A percentile compares a stretch with the other conserved stretches of the same genome.
Conservation (phyloP, 2,113 vertebrate species). For the Anhinga anhinga region DNA sequence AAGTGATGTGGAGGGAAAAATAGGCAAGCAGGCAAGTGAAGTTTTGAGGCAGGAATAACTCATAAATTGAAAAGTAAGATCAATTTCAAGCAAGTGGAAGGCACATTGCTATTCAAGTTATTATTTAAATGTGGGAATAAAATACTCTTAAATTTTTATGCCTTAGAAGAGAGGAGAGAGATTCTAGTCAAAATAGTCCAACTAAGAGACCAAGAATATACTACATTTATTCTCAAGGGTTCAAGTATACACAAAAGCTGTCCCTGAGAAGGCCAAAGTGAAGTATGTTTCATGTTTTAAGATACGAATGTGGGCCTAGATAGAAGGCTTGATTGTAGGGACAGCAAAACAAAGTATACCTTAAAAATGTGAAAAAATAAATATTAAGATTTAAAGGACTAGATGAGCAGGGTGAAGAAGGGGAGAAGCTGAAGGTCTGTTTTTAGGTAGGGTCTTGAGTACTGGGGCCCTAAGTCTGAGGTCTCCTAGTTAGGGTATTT, state of each 20-base stretch:
- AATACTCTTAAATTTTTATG: background rate
- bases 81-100: background rate
- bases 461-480: background rate
- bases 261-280: background rate
- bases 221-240: too few relatives aligned
- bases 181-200: too few relatives aligned
- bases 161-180: too few relatives aligned
- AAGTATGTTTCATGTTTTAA: background rate
- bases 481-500: background rate
- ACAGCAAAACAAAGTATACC: background rate
- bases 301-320: background rate
- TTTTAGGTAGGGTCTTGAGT: background rate
- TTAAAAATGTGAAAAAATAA: background rate
- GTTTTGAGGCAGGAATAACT: background rate
- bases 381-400: background rate
- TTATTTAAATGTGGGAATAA: background rate
- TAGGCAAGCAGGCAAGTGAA: background rate
- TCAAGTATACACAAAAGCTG: background rate
- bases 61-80: background rate
- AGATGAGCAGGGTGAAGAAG: background rate
- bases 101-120: background rate
- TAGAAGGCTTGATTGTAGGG: background rate
- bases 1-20: background rate
- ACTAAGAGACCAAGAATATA: too few relatives aligned
- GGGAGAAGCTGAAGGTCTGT: background rate